These are phyloP conservation scores for Sebastes diploproa DNA, from an alignment of 2,797 vertebrate genomes.

Conservation along the genomic window DNA sequence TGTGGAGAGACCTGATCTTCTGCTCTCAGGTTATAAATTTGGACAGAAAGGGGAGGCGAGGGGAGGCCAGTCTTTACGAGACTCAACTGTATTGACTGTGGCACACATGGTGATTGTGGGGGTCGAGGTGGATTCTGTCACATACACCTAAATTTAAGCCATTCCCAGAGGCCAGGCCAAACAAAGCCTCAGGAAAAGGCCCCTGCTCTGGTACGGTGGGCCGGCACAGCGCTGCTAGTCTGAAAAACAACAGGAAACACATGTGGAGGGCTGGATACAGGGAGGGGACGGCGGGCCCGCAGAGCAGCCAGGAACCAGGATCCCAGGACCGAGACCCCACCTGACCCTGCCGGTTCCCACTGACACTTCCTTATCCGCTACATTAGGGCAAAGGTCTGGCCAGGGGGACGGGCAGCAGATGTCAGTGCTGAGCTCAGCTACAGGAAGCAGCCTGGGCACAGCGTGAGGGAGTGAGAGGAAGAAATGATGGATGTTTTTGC, in stretches of 20 bases:
- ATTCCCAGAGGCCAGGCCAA: conserved; percentile 83
- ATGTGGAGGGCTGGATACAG: conserved; percentile 81
- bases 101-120: conserved; percentile 48
- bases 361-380: conserved; percentile 79
- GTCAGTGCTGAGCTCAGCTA: conserved; percentile 69
- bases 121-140: conserved; percentile 43
- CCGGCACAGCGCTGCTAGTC: conserved; percentile 64
- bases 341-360: conserved; percentile 61
- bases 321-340: conserved; percentile 51
- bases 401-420: conserved; percentile 42
- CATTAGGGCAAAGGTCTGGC: conserved; percentile 52
- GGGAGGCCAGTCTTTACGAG: conserved; percentile 27
- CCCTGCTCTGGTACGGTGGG: conserved; percentile 75
- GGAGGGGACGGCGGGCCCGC: conserved; percentile 65
- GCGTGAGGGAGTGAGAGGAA: conserved; percentile 34
- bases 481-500: conserved; percentile 52
- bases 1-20: not conserved
- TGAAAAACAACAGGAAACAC: conserved; percentile 93
- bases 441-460: conserved; percentile 58
- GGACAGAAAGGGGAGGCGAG: not conserved
- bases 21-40: conserved; percentile 31
- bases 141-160: conserved; percentile 82
- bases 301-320: conserved; percentile 56
- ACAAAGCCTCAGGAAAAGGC: conserved; percentile 91
- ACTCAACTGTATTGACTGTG: conserved; percentile 49